phyloP scores from a whole-genome alignment of 2,888 invertebrate species.

The Volucella zonaria region DNA sequence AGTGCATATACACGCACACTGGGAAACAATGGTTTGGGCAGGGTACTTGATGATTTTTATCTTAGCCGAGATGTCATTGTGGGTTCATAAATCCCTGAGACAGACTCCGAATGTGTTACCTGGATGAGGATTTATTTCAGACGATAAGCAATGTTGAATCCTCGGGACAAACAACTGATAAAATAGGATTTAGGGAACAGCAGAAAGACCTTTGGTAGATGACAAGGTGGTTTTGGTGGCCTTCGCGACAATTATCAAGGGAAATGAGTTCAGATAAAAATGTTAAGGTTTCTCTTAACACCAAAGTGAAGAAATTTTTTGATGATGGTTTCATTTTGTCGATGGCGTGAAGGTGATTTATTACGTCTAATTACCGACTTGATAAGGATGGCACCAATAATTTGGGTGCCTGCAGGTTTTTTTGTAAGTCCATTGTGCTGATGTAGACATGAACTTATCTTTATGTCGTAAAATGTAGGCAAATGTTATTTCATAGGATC shows the following conservation, averaged over 20 bases:
- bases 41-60: conserved; percentile 47
- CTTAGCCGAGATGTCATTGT: conserved; percentile 39
- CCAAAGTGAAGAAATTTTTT: conserved; percentile 2
- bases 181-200: conserved; percentile 36
- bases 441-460: too few species aligned
- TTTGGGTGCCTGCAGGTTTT: too few species aligned
- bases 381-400: conserved; percentile 37
- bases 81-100: conserved; percentile 9
- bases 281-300: neutral
- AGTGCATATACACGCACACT: conserved; percentile 36
- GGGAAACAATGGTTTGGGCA: conserved; percentile 22
- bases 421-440: too few species aligned
- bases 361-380: conserved; percentile 15
- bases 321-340: conserved; percentile 30
- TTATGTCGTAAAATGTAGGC: too few species aligned
- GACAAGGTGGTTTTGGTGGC: conserved; percentile 50
- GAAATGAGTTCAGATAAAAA: conserved; percentile 37
- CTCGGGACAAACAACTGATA: conserved; percentile 47
- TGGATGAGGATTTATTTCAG: conserved; percentile 32
- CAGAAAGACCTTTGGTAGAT: conserved; percentile 4
- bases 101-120: conserved; percentile 38
- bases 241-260: conserved; percentile 3
- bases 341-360: conserved; percentile 25
- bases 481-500: too few species aligned
- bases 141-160: conserved; percentile 44